phyloP scores from a whole-genome alignment of 2,113 vertebrate genomes.

The Penelope pileata region DNA sequence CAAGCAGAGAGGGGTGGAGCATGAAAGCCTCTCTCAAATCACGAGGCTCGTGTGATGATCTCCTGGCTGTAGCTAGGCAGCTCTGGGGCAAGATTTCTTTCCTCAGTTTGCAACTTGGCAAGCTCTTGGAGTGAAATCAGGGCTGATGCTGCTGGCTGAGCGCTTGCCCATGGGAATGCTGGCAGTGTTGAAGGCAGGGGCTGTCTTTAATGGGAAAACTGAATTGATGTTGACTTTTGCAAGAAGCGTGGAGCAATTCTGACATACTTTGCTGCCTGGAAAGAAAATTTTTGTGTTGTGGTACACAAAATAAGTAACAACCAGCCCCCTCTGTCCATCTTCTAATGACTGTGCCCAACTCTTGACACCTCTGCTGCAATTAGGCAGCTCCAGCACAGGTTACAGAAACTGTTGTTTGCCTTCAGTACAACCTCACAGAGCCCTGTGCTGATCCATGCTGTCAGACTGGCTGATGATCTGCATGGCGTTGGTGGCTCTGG shows the following conservation, averaged over 20 bases:
- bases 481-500: accelerated
- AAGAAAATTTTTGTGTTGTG: background rate
- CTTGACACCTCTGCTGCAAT: background rate
- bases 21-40: background rate
- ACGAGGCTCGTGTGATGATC: background rate
- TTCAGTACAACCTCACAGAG: background rate
- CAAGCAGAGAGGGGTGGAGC: background rate
- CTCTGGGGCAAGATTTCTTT: background rate
- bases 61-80: background rate
- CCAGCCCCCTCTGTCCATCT: background rate
- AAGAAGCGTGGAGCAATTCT: background rate
- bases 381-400: background rate
- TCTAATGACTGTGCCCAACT: background rate
- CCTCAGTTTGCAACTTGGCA: background rate
- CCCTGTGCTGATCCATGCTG: background rate
- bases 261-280: background rate
- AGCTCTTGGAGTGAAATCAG: background rate
- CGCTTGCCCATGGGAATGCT: background rate
- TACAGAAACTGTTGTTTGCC: background rate
- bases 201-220: background rate
- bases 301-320: background rate
- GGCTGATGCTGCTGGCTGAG: background rate
- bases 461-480: background rate
- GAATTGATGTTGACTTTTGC: background rate
- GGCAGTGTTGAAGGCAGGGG: background rate